phyloP scores from a whole-genome alignment of 2,888 invertebrate species.

The Eristalis arbustorum region DNA sequence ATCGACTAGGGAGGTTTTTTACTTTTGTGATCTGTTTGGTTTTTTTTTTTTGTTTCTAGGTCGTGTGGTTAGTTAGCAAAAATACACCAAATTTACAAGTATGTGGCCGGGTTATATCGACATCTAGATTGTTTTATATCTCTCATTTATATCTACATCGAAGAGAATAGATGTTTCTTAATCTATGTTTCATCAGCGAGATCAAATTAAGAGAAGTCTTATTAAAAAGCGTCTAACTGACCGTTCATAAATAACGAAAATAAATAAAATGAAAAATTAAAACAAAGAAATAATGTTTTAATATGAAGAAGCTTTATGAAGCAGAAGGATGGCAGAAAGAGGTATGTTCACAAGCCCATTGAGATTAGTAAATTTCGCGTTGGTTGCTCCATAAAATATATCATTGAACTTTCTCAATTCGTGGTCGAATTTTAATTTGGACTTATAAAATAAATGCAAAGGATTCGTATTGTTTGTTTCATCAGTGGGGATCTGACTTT shows the following conservation, averaged over 20 bases:
- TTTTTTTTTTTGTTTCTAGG: background rate
- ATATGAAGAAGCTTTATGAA: background rate
- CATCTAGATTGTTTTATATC: constrained; percentile 17
- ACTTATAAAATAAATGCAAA: too few relatives aligned
- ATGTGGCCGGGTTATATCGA: constrained; percentile 2
- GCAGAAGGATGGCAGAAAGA: background rate
- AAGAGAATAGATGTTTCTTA: constrained; percentile 39
- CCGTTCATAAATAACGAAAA: background rate
- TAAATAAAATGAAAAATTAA: background rate
- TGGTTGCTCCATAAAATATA: too few relatives aligned
- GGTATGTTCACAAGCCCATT: too few relatives aligned
- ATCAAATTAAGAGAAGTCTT: constrained; percentile 1
- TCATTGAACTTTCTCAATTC: too few relatives aligned
- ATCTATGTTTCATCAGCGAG: background rate
- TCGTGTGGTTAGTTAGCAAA: constrained; percentile 3
- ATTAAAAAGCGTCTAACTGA: background rate
- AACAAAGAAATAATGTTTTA: background rate
- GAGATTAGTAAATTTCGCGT: too few relatives aligned
- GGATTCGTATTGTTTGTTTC: too few relatives aligned
- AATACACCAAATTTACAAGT: background rate
- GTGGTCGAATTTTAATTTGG: too few relatives aligned
- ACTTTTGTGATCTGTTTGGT: constrained; percentile 20
- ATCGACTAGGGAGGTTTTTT: constrained; percentile 21
- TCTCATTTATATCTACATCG: constrained; percentile 44
- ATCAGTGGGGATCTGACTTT: too few relatives aligned